Evolutionary conservation across 2,797 vertebrate genomes (phyloP).

Genomic region (Xiphophorus birchmanni): DNA sequence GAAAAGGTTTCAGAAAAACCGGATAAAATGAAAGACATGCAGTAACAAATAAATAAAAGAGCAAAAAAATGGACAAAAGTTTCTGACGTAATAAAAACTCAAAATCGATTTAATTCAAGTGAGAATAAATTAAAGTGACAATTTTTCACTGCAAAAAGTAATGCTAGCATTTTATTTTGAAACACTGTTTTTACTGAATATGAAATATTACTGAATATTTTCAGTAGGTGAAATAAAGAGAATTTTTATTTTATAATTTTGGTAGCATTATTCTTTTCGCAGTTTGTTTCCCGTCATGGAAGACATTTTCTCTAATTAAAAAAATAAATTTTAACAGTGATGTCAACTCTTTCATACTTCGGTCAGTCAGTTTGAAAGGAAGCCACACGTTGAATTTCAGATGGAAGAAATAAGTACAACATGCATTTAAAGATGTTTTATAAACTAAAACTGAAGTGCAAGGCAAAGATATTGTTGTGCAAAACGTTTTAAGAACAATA

Average conservation of each 20-base stretch:
- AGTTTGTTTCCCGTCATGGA: conserved; percentile 50
- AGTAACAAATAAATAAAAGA: background rate
- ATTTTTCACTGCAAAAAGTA: conserved; percentile 24
- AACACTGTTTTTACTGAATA: background rate
- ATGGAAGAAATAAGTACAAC: conserved; percentile 30
- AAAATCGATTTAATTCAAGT: background rate
- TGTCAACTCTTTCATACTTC: background rate
- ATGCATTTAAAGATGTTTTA: background rate
- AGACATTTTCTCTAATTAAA: conserved; percentile 48
- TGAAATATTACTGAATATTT: no score
- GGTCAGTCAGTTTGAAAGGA: conserved; percentile 21
- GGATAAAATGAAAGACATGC: background rate
- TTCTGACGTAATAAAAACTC: background rate
- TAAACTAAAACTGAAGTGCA: background rate
- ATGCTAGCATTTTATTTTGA: conserved; percentile 16
- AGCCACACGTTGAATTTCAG: background rate
- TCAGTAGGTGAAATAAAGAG: background rate
- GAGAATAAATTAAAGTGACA: conserved; percentile 1
- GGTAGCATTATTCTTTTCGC: conserved; percentile 31
- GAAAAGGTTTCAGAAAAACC: background rate
- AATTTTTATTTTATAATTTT: conserved; percentile 1
- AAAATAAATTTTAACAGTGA: conserved; percentile 50
- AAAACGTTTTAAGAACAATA: background rate
- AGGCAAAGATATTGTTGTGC: conserved; percentile 18
- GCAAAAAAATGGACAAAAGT: background rate